phyloP scores from a whole-genome alignment of 2,888 invertebrate species.

The Drosophila prolongata region DNA sequence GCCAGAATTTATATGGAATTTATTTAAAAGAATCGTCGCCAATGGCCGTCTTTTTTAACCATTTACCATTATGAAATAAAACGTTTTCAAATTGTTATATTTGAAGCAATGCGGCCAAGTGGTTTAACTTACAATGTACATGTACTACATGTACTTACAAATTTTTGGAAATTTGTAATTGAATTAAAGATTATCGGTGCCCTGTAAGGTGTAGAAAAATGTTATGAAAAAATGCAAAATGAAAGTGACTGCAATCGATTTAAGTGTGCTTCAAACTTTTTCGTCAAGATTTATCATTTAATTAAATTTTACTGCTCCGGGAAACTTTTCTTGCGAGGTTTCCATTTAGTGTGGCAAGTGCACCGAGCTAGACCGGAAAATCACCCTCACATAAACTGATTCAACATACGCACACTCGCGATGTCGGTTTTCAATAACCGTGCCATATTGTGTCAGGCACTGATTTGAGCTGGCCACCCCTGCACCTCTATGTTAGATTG shows the following conservation, averaged over 20 bases:
- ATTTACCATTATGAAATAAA: no score
- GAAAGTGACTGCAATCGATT: background rate
- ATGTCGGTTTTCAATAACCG: slow-evolving; percentile 73
- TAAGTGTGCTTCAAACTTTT: background rate
- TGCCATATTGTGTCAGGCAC: slow-evolving; percentile 75
- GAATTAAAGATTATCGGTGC: no score
- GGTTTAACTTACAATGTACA: no score
- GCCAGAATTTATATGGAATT: no score
- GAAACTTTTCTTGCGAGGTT: slow-evolving; percentile 15
- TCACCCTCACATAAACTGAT: slow-evolving; percentile 2
- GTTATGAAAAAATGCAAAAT: background rate
- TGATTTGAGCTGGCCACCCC: slow-evolving; percentile 14
- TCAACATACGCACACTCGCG: slow-evolving; percentile 25
- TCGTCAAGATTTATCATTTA: slow-evolving; percentile 21
- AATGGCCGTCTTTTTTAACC: no score
- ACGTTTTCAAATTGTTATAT: no score
- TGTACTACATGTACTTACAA: no score
- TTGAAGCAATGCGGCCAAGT: no score
- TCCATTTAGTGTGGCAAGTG: slow-evolving; percentile 1
- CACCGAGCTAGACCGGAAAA: background rate
- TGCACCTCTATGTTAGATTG: slow-evolving; percentile 64
- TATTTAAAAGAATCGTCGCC: no score
- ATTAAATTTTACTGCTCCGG: slow-evolving; percentile 16
- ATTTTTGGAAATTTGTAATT: no score
- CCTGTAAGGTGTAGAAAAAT: background rate